Base-by-base conservation (phyloP, 2,888 invertebrate species). In the Danaus chrysippus region DNA sequence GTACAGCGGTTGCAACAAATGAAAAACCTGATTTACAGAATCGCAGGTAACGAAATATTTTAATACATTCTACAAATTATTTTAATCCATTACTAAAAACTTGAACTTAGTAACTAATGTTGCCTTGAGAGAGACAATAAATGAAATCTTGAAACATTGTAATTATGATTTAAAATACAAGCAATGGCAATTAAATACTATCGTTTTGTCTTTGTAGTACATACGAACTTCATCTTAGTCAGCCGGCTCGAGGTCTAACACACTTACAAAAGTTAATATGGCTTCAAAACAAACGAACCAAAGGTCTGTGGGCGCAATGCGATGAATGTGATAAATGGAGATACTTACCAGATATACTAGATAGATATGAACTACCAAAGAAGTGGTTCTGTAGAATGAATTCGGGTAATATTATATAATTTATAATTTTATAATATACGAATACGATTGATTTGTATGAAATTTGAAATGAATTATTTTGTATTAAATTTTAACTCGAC, bases 331-430 rank as follows among this genome's bases (percentile, higher is more conserved):
- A 86, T 68, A 92, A 92, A 68, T 93, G 93, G 92, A 86, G 94
- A n/a, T 92, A 89, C 70, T 73, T 93, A 3, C 78, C 89, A 0
- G 71, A 91, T 17, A 81, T 92, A 0, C 79, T 92, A 9, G 94
- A 95, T 72, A 92, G 92, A 1, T 71, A 91, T 13, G 88, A 92
- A 42, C 78, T 95, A 19, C 94, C 94, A 0, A 79, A 87, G 1
- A 81, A 87, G 59, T 95, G 94, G 94, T 92, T 86, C 68, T 95
- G 94, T 73, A 70, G 73, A 46, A 92, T 94, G 92, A 93, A 94
- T 74, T 76, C 86, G 73, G 93, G 93, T 93, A 69, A 71, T 68
- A 69, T 63, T 17, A 2, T 13, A 3, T 13, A 12, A 13, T 10
- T 15, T 13, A 3, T 13, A 12, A 13, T 10, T 15, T 13, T 13